Evolutionary conservation across 2,888 invertebrate genomes (phyloP).

Genomic region (Drosophila anomalata): DNA sequence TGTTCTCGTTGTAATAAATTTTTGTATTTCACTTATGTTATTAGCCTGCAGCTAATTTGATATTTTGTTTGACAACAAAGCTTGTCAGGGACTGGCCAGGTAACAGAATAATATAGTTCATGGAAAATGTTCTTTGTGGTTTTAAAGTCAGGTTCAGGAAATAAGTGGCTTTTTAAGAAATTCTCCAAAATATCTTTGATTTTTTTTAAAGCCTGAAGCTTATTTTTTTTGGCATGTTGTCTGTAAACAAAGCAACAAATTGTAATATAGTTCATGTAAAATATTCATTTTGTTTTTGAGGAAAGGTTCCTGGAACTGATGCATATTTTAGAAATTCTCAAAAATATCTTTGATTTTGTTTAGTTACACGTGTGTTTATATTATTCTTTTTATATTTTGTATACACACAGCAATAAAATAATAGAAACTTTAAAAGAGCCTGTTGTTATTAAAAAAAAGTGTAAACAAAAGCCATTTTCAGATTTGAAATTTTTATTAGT

Average conservation of each 20-base stretch:
- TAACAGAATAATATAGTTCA: not conserved
- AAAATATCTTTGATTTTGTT: not conserved
- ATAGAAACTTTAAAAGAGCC: not conserved
- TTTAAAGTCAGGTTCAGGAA: not conserved
- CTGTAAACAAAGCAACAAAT: too few relatives aligned
- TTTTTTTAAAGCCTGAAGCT: not conserved
- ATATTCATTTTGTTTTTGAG: not conserved
- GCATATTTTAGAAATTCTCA: not conserved
- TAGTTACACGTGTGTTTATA: not conserved
- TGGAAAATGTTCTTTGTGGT: not conserved
- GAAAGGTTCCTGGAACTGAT: not conserved
- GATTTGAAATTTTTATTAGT: not conserved
- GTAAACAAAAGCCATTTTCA: not conserved
- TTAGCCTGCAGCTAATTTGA: not conserved
- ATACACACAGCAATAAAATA: not conserved
- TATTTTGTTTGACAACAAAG: not conserved
- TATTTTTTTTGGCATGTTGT: too few relatives aligned
- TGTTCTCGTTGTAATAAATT: not conserved
- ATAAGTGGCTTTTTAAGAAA: too few relatives aligned
- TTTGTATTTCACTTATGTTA: not conserved
- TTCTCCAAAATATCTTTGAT: too few relatives aligned
- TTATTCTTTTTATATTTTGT: not conserved
- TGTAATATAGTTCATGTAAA: not conserved
- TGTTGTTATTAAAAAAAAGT: slow-evolving; percentile 9
- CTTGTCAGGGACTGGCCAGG: not conserved